phyloP scores from a whole-genome alignment of 2,113 vertebrate species.

The Octodon degus region DNA sequence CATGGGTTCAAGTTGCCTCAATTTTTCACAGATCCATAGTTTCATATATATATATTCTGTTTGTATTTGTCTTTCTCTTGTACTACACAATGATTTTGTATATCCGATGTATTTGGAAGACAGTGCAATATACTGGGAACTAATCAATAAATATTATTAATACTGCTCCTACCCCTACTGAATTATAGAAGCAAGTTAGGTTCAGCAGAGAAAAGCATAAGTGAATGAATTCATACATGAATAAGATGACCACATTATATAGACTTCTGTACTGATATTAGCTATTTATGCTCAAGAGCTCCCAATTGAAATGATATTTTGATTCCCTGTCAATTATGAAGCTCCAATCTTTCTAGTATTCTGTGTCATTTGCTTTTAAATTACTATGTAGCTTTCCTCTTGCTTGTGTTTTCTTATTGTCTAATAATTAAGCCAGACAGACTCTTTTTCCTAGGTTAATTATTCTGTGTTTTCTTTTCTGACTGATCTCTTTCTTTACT shows the following conservation, averaged over 20 bases:
- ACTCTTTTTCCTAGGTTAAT: slow-evolving; percentile 38
- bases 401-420: slow-evolving; percentile 20
- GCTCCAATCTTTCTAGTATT: slow-evolving; percentile 12
- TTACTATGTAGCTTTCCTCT: not conserved
- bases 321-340: not conserved
- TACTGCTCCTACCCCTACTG: not conserved
- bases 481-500: slow-evolving; percentile 19
- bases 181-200: not conserved
- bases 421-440: slow-evolving; percentile 39
- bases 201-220: slow-evolving; percentile 3
- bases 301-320: slow-evolving; percentile 13
- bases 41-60: not conserved
- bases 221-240: not conserved
- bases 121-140: not conserved
- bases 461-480: not conserved
- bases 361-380: not conserved
- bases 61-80: slow-evolving; percentile 37
- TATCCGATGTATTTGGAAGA: not conserved
- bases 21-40: not conserved
- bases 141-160: not conserved
- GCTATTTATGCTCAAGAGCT: not conserved
- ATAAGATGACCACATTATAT: not conserved
- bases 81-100: not conserved
- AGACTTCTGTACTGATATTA: slow-evolving; percentile 10
- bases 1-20: not conserved